A percentile compares a stretch with the other conserved stretches of the same genome.
Conservation (phyloP, 2,888 invertebrate genomes). For the Eristalis arbustorum region DNA sequence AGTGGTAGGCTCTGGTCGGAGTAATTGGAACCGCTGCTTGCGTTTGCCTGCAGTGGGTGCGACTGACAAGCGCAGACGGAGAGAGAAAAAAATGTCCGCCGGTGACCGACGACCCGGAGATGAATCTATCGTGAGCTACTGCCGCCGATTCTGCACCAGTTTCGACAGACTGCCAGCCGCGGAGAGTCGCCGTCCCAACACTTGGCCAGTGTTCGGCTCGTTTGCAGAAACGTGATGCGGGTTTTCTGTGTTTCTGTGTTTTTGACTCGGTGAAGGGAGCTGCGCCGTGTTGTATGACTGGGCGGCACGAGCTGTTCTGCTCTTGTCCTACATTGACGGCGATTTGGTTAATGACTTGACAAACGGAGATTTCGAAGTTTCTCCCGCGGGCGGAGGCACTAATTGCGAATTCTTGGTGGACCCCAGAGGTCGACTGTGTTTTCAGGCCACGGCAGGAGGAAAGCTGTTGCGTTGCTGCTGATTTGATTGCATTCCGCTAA, state of each 20-base stretch:
- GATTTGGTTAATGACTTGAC: conserved; percentile 59
- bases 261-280: conserved; percentile 1
- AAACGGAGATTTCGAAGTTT: conserved; percentile 8
- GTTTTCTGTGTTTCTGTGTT: background rate
- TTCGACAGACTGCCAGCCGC: conserved; percentile 39
- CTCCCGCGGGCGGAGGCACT: background rate
- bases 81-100: background rate
- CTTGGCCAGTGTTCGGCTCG: conserved; percentile 29
- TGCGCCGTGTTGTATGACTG: conserved; percentile 6
- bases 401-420: background rate
- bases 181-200: background rate
- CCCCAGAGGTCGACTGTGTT: background rate
- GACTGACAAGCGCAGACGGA: conserved; percentile 54
- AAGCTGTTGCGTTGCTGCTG: background rate
- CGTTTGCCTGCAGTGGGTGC: conserved; percentile 48
- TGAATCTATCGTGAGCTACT: conserved; percentile 52
- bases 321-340: conserved; percentile 61
- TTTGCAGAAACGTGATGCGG: conserved; percentile 59
- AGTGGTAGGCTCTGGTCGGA: conserved; percentile 16
- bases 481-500: background rate
- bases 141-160: conserved; percentile 58
- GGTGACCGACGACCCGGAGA: conserved; percentile 8
- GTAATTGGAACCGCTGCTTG: conserved; percentile 9
- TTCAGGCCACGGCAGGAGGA: background rate
- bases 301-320: conserved; percentile 63